A percentile compares a stretch with the other conserved stretches of the same genome.
These are phyloP conservation scores for Pissodes strobi DNA, from an alignment of 1,140 invertebrate genomes.

Conservation along the genomic window DNA sequence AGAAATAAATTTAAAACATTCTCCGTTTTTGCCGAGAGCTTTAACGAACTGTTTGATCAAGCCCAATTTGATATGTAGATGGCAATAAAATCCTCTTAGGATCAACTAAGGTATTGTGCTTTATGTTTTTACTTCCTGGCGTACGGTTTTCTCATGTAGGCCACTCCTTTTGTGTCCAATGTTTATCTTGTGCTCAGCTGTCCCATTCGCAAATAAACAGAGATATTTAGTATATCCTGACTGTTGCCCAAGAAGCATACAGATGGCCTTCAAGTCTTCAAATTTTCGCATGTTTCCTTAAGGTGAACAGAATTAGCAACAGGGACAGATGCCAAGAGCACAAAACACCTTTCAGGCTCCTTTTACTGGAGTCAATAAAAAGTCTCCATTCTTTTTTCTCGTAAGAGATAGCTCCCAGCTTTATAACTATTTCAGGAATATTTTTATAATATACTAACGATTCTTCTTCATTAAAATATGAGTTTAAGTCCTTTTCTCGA, in stretches of 20 bases:
- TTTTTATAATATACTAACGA: slow-evolving; percentile 44
- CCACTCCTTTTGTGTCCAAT: slow-evolving; percentile 50
- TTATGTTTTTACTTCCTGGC: no score
- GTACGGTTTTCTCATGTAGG: slow-evolving; percentile 40
- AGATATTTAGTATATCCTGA: slow-evolving; percentile 48
- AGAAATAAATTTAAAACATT: slow-evolving; percentile 46
- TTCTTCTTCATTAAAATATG: slow-evolving; percentile 25
- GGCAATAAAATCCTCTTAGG: slow-evolving; percentile 48
- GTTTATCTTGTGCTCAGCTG: slow-evolving; percentile 48
- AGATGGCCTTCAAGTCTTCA: slow-evolving; percentile 34
- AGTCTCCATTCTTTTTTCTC: slow-evolving; percentile 42
- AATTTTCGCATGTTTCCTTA: slow-evolving; percentile 43
- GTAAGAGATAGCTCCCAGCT: no score
- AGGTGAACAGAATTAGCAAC: slow-evolving; percentile 37
- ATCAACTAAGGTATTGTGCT: no score
- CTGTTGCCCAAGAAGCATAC: no score
- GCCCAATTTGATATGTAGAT: slow-evolving; percentile 52
- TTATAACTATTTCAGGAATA: no score
- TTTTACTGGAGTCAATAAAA: slow-evolving; percentile 42
- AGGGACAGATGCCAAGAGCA: slow-evolving; percentile 37
- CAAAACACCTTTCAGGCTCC: slow-evolving; percentile 45
- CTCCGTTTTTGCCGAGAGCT: no score
- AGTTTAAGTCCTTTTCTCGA: not conserved
- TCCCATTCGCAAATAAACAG: slow-evolving; percentile 56
- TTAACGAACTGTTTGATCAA: no score